phyloP scores from a whole-genome alignment of 2,888 invertebrate genomes.

The Creontiades dilutus region DNA sequence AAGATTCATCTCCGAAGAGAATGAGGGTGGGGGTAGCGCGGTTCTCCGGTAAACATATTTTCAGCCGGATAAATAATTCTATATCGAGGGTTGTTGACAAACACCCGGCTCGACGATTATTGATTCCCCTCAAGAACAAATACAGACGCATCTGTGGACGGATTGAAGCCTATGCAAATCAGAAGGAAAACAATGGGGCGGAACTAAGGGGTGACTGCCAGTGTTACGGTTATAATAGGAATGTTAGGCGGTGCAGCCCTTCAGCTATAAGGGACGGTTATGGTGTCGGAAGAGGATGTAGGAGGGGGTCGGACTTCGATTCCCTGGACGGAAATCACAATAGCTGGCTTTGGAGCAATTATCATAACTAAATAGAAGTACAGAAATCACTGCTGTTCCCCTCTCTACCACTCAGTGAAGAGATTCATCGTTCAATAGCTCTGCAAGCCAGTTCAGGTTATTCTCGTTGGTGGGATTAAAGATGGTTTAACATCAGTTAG shows the following conservation, averaged over 20 bases:
- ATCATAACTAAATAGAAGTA: slow-evolving; percentile 14
- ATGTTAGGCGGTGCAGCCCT: slow-evolving; percentile 19
- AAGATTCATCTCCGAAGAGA: background rate
- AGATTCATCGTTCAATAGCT: background rate
- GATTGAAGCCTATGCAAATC: slow-evolving; percentile 63
- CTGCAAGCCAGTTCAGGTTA: background rate
- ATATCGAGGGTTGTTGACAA: slow-evolving; percentile 63
- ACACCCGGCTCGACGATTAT: slow-evolving; percentile 61
- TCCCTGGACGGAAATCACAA: slow-evolving; percentile 17
- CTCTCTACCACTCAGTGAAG: background rate
- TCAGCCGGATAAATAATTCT: slow-evolving; percentile 55
- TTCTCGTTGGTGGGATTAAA: background rate
- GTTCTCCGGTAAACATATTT: slow-evolving; percentile 51
- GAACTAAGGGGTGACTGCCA: slow-evolving; percentile 43
- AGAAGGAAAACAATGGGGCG: slow-evolving; percentile 58
- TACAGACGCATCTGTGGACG: slow-evolving; percentile 64
- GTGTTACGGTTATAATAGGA: background rate
- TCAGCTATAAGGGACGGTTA: slow-evolving; percentile 4
- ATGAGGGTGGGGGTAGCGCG: background rate
- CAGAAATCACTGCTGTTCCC: background rate
- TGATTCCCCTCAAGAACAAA: slow-evolving; percentile 54
- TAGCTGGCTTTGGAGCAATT: background rate
- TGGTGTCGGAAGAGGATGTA: background rate
- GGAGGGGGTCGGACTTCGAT: background rate
- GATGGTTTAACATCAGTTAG: too few species aligned